A percentile compares a stretch with the other conserved stretches of the same genome.
These are phyloP conservation scores for Erythrolamprus reginae DNA, from an alignment of 2,113 vertebrate species.

Conservation along the genomic window DNA sequence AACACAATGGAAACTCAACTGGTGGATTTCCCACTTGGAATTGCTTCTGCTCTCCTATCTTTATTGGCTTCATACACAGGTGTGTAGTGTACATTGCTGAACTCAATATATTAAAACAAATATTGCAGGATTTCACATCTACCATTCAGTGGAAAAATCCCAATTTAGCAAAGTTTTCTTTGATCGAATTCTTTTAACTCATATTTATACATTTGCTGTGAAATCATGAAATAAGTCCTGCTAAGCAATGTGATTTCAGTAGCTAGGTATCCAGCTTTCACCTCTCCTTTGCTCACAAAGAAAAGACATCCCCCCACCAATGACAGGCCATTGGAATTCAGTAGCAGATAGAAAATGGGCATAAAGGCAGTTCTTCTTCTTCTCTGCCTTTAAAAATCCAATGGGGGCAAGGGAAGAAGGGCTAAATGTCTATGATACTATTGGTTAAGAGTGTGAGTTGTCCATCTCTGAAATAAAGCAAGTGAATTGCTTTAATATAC, in stretches of 20 bases:
- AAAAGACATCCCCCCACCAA: not conserved
- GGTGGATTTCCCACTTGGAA: not conserved
- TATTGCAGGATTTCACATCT: not conserved
- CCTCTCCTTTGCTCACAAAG: not conserved
- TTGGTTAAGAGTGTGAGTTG: not conserved
- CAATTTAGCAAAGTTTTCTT: not conserved
- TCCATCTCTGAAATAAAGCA: not conserved
- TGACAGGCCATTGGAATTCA: not conserved
- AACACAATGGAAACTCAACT: not conserved
- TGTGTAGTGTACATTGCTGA: not conserved
- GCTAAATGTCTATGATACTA: not conserved
- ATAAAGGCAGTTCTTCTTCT: no score
- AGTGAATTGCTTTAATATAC: not conserved
- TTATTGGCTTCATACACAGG: not conserved
- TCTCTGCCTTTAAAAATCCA: not conserved
- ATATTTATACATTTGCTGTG: not conserved
- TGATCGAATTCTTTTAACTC: not conserved
- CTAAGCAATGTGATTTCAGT: not conserved
- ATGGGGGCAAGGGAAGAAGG: not conserved
- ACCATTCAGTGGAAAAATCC: not conserved
- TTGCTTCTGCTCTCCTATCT: not conserved
- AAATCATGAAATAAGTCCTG: not conserved
- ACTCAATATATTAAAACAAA: not conserved
- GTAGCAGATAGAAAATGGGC: not conserved
- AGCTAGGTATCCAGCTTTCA: not conserved